Base-by-base conservation (phyloP, 2,113 vertebrate species). In the Illadopsis cleaveri region DNA sequence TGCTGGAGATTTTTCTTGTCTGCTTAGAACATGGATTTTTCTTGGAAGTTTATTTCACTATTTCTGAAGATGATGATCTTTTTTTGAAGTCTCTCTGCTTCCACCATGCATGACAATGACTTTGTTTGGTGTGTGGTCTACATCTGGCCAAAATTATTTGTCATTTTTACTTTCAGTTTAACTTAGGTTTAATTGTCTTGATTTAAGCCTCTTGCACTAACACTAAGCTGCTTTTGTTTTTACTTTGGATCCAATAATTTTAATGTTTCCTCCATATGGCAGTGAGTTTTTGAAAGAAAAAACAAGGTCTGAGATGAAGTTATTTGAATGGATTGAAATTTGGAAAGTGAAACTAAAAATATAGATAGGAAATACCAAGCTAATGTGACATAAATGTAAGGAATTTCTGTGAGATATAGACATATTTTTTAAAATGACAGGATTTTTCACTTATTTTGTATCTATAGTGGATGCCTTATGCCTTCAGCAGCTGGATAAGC, bases 151-250 rank as follows among this genome's bases (percentile, higher is more conserved):
- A 84, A 96, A 94, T 65, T 23, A 58, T 71, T 40, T 82, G 38
- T 68, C 57, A 89, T 96, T 96, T 96, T 97, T 96, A 94, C 91
- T 97, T 97, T 96, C 93, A 65, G 91, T 95, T 91, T 82, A 95
- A 96, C 94, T 89, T 92, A 19, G 73, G 80, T 95, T 95, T 96
- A 96, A 94, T 94, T 96, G 86, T 96, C 91, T 94, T 19, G 58
- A 91, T 90, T 53, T 96, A 96, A 97, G 93, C 94, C 86, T 95
- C 91, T 97, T 97, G 94, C 10, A 18, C 45, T 73, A 86, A 92
- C 73, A 75, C 86, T 94, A 97, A 97, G 81, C 95, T 94, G 94
- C 95, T 97, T 97, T 96, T 95, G 89, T 91, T 97, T 96, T 96
- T 96, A 92, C 95, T 95, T 97, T 62, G 90, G 78, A 96, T 91